These are phyloP conservation scores for Halichondria panicea DNA, from an alignment of 37 sponge, comb jelly and placozoan genomes.

Conservation along the genomic window DNA sequence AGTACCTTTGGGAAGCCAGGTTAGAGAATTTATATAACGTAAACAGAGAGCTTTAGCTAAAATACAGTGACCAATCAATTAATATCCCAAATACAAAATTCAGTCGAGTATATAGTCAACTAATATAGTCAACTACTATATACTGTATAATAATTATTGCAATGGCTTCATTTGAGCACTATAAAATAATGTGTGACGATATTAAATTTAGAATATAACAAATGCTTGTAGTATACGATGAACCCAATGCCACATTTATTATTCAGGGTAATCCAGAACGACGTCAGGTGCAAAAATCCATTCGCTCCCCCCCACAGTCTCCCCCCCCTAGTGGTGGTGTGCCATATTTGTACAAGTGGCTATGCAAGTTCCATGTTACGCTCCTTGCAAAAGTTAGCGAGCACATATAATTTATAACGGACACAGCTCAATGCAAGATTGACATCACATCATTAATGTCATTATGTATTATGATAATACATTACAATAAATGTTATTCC, in stretches of 20 bases:
- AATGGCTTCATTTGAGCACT: not conserved
- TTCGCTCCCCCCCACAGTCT: conserved; percentile 7
- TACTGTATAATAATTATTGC: too few species aligned
- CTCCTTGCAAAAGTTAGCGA: conserved; percentile 69
- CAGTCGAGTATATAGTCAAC: too few species aligned
- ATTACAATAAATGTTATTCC: not conserved
- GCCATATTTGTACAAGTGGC: conserved; percentile 66
- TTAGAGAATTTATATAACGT: not conserved
- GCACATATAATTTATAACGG: too few species aligned
- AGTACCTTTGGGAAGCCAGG: conserved; percentile 16
- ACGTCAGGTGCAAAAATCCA: conserved; percentile 14
- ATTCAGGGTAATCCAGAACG: conserved; percentile 17
- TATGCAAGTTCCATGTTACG: conserved; percentile 39
- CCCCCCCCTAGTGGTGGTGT: conserved; percentile 12
- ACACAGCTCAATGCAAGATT: too few species aligned
- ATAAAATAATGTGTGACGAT: not conserved
- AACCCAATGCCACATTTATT: too few species aligned
- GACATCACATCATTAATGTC: too few species aligned
- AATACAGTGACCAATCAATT: not conserved
- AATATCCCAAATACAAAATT: too few species aligned
- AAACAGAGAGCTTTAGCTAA: not conserved
- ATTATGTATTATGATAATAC: too few species aligned
- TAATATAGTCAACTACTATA: too few species aligned
- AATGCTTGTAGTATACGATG: too few species aligned
- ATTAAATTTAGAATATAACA: too few species aligned